Conservation (phyloP, 1,140 invertebrate genomes). For the Galendromus occidentalis region DNA sequence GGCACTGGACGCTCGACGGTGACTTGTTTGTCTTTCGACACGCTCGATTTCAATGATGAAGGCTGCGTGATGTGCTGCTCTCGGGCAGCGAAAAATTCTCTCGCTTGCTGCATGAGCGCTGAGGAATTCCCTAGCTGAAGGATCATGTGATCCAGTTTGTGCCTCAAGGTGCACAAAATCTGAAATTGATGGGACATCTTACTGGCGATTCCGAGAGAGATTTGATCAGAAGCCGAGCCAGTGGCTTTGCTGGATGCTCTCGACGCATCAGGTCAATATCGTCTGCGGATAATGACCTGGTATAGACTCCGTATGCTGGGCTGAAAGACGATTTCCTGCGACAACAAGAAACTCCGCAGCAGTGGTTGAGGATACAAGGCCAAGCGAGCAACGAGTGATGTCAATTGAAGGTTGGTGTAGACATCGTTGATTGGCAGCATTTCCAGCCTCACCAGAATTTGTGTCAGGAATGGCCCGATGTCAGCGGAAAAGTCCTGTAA, state of each 20-base stretch:
- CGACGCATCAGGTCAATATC: not conserved
- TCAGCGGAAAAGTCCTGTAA: constrained; percentile 6
- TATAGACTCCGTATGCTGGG: constrained; percentile 71
- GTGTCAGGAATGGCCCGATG: constrained; percentile 57
- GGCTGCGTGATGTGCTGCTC: constrained; percentile 28
- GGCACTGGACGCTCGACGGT: constrained; percentile 13
- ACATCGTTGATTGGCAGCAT: constrained; percentile 63
- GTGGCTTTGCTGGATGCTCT: constrained; percentile 17
- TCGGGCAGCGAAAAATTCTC: constrained; percentile 48
- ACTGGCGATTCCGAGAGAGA: not conserved
- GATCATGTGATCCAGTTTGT: constrained; percentile 58
- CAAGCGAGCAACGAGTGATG: constrained; percentile 61
- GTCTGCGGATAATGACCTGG: constrained; percentile 38
- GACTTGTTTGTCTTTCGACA: constrained; percentile 7
- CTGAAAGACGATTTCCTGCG: constrained; percentile 63
- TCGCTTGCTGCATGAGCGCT: constrained; percentile 37
- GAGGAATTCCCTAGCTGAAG: constrained; percentile 44
- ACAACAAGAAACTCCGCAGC: constrained; percentile 62
- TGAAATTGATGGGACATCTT: constrained; percentile 26
- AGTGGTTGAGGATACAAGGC: constrained; percentile 69
- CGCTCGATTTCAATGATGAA: too few relatives aligned
- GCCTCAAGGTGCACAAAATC: constrained; percentile 61
- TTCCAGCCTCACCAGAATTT: constrained; percentile 58
- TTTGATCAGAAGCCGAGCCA: too few relatives aligned
- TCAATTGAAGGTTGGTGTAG: constrained; percentile 67